phyloP scores from a whole-genome alignment of 1,140 invertebrate species.

The Cherax quadricarinatus region DNA sequence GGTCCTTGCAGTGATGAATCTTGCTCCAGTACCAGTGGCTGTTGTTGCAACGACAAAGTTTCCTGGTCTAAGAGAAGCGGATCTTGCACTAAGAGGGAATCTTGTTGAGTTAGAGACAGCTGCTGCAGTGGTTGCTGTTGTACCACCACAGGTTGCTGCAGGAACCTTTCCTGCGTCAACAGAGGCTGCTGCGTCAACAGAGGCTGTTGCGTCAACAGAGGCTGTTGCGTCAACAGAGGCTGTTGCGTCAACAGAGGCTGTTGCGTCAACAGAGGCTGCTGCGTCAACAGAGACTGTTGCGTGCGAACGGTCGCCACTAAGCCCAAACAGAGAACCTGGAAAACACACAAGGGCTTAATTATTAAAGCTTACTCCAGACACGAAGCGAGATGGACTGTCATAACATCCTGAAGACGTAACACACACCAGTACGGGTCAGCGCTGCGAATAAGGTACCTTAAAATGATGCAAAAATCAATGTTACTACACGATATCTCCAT shows the following conservation, averaged over 20 bases:
- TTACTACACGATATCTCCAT: too few relatives aligned
- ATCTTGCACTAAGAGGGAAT: background rate
- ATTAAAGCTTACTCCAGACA: background rate
- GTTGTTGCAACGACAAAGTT: background rate
- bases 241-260: background rate
- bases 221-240: background rate
- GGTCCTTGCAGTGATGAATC: background rate
- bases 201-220: background rate
- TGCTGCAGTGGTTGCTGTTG: background rate
- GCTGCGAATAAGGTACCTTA: too few relatives aligned
- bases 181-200: background rate
- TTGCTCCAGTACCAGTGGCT: background rate
- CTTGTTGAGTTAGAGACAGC: background rate
- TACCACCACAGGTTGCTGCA: background rate
- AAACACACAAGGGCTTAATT: background rate
- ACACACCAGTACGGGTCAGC: too few relatives aligned
- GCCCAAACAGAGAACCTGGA: conserved; percentile 1
- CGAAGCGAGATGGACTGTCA: too few relatives aligned
- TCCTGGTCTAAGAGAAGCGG: background rate
- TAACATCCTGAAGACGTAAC: too few relatives aligned
- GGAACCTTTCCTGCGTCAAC: background rate
- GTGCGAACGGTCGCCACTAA: conserved; percentile 2
- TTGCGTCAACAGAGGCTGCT: background rate
- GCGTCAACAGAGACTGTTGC: background rate
- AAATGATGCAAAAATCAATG: too few relatives aligned